Evolutionary conservation across 1,140 invertebrate genomes (phyloP), one percentile per base, ranked within the genome.

Genomic region (Drosophila pseudoobscura): DNA sequence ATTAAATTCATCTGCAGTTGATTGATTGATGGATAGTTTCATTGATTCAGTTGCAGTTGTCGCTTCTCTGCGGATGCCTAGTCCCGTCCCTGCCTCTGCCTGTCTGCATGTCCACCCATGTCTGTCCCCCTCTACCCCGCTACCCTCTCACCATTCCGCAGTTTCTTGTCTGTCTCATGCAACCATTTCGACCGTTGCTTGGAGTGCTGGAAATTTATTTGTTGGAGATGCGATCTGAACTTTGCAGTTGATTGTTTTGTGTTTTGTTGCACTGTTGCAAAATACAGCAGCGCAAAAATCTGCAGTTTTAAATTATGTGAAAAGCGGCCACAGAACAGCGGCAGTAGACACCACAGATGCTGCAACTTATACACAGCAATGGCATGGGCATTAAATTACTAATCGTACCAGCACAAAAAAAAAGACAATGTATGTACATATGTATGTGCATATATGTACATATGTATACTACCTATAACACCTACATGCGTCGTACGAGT

Each of bases 21-120:
- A 88, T 75, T 87, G 75, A 88, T 88, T 87, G 78, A 88, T 83
- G 78, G 78, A 88, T 88, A 69, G 78, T 87, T 87, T 87, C 83
- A 87, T 88, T 88, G 78, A 83, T 87, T 79, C 83, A 65, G 51
- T 52, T 85, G 49, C 46, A 56, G 47, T 50, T 66, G 54, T 41
- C 46, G 43, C 53, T 45, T 51, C 61, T 65, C 51, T 57, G 50
- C 43, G 39, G 29, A 50, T 64, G 39, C 44, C 49, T 26, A 39
- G 55, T 54, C 39, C 31, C 31, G 20, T 56, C 53, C 59, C 71
- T 70, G 31, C 47, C 49, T 65, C 56, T 29, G 54, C 46, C 46
- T 58, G 24, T 8, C 74, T 46, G 20, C 20, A 20, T 20, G 73
- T 57, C 53, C 43, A 35, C 31, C 31, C 31, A 35, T 35, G 31